phyloP scores from a whole-genome alignment of 2,797 vertebrate genomes.

The Sorex maritimensis region DNA sequence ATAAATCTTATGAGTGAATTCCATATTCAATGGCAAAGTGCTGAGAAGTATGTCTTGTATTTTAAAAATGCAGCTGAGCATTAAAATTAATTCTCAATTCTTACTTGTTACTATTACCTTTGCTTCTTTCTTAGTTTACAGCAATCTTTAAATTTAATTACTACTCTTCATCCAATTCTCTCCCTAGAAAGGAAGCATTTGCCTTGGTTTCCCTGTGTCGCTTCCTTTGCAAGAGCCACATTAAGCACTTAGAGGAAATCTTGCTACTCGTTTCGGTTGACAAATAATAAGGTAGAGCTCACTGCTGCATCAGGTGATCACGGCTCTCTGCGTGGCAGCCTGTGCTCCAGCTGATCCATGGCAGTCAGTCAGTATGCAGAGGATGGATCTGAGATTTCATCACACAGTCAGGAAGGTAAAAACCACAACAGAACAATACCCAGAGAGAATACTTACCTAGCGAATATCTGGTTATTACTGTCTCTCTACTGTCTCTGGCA shows the following conservation, averaged over 20 bases:
- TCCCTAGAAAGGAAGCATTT: background rate
- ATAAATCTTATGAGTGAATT: too few species aligned
- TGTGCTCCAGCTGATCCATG: background rate
- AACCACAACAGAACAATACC: background rate
- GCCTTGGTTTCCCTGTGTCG: background rate
- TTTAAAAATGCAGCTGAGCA: background rate
- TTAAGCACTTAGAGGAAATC: background rate
- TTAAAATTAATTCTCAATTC: background rate
- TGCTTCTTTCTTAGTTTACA: background rate
- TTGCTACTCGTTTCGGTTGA: background rate
- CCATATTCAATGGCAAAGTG: too few species aligned
- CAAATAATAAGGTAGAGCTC: background rate
- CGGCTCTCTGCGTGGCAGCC: background rate
- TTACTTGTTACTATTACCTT: background rate
- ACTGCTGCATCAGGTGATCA: background rate
- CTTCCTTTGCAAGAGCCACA: background rate
- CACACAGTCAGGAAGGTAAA: background rate
- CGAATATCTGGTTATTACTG: background rate
- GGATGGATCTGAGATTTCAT: background rate
- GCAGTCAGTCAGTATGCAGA: background rate
- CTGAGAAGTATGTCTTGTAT: too few species aligned
- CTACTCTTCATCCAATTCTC: background rate
- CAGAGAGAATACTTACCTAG: background rate
- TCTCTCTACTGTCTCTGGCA: background rate
- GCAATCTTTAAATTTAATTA: background rate